Conservation (phyloP, 2,797 vertebrate species). For the Cheirogaleus major region DNA sequence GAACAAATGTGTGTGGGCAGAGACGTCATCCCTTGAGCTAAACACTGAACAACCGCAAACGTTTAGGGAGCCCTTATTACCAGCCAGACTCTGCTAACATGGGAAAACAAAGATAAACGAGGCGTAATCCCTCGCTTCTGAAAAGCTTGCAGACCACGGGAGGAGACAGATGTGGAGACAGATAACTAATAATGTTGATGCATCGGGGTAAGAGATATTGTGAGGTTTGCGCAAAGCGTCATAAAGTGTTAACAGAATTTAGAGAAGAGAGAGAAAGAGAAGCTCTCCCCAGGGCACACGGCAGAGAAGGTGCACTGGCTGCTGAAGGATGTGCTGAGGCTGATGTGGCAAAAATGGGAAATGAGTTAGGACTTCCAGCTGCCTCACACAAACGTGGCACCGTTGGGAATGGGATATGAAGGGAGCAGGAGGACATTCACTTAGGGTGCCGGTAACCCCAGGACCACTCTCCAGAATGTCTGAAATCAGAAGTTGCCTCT, state of each 20-base stretch:
- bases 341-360: neutral
- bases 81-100: slow-evolving; percentile 45
- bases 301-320: neutral
- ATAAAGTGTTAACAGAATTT: slow-evolving; percentile 11
- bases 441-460: neutral
- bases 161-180: slow-evolving; percentile 52
- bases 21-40: slow-evolving; percentile 49
- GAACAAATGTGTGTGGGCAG: slow-evolving; percentile 64
- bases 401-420: neutral
- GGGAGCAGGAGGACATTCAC: neutral
- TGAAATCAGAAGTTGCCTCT: neutral
- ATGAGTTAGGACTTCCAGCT: neutral
- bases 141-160: neutral
- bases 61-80: slow-evolving; percentile 9
- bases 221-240: neutral
- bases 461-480: neutral
- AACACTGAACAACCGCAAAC: neutral
- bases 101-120: slow-evolving; percentile 51
- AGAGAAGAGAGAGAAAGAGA: neutral
- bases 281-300: neutral
- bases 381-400: neutral
- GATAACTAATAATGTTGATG: neutral
- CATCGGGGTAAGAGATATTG: neutral
- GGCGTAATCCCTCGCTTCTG: neutral
- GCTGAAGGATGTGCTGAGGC: slow-evolving; percentile 9